Evolutionary conservation across 2,888 invertebrate genomes (phyloP), one percentile per base, ranked within the genome.

Genomic region (Pristionchus maxplancki): DNA sequence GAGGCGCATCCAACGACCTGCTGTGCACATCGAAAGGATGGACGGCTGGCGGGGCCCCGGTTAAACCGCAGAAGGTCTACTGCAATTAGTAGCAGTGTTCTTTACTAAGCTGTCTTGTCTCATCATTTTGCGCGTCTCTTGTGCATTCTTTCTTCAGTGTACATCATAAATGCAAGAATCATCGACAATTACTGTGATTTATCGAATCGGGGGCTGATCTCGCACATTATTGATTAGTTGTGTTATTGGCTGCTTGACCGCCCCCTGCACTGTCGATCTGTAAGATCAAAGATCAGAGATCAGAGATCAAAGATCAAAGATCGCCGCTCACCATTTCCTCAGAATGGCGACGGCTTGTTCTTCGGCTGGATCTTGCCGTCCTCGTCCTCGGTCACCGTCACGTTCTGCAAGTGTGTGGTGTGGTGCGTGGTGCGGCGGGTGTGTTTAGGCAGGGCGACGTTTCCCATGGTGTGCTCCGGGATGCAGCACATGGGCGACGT

Each of bases 321-420:
- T 78, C 44, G 28, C 5, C 1, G 5, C 34, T 37, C 37, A 37
- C 37, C 34, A 28, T 48, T 28, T 78, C 44, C n/a, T 78, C 78
- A 48, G 78, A 78, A 44, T 28, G 20, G 40, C 78, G 44, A n/a
- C 44, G 78, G 78, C 78, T 78, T 40, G 24, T n/a, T 28, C 13
- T 48, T 24, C 78, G 44, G 44, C 78, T 28, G 15, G n/a, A 44
- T 40, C 44, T n/a, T 24, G 44, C 44, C 78, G 11, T 78, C 78
- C n/a, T 40, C 44, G 44, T 78, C 78, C 28, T 40, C 78, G n/a
- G 78, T 78, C 78, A 78, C 34, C 44, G 78, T 78, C 44, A 78
- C 78, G 44, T 78, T 78, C 78, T 78, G 78, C 24, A 78, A 74
- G 24, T 1, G 44, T 2, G 48, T 44, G 74, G 53, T 53, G 58